Evolutionary conservation across 1,140 invertebrate genomes (phyloP), one percentile per base, ranked within the genome.

Genomic region (Heliconius eleuchia): DNA sequence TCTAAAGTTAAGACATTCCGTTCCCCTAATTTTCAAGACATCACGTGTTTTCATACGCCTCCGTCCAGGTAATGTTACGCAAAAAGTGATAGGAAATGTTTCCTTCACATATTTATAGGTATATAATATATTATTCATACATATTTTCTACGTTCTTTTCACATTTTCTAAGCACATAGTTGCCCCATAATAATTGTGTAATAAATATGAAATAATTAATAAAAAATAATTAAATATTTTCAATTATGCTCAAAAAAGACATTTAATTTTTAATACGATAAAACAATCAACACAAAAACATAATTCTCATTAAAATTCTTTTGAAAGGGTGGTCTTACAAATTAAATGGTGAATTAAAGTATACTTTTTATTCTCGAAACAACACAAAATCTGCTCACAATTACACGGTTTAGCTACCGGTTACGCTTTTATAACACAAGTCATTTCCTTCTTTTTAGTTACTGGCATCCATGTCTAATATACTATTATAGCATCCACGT

Each of bases 371-470:
- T 80, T 57, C 76, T 85, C 34, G 76, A 87, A 87, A 89, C 85
- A 88, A 89, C 82, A 82, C 77, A 82, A 87, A 87, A 86, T 86
- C 82, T 83, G 81, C 85, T 83, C 80, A 80, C 78, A 83, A 91
- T 91, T 91, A 87, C 85, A 91, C 88, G 84, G 74, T 70, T 74
- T 72, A 76, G 86, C 82, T 84, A 66, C 83, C 76, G 78, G 81
- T 83, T 83, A 85, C 78, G 86, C 73, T 79, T 72, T 77, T 71
- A 79, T 78, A 77, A 79, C 80, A 89, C 79, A 80, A 81, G 84
- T 90, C 87, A 90, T 87, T 92, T 91, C 88, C 89, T 91, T 74
- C 76, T 73, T 82, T 80, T 79, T 79, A 87, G 73, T 66, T 82
- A 79, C 79, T 80, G 79, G 82, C 37, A 83, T 82, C 84, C 86